A percentile compares a stretch with the other conserved stretches of the same genome.
These are phyloP conservation scores for Drosophila nebulosa DNA, from an alignment of 1,140 invertebrate genomes.

Conservation along the genomic window DNA sequence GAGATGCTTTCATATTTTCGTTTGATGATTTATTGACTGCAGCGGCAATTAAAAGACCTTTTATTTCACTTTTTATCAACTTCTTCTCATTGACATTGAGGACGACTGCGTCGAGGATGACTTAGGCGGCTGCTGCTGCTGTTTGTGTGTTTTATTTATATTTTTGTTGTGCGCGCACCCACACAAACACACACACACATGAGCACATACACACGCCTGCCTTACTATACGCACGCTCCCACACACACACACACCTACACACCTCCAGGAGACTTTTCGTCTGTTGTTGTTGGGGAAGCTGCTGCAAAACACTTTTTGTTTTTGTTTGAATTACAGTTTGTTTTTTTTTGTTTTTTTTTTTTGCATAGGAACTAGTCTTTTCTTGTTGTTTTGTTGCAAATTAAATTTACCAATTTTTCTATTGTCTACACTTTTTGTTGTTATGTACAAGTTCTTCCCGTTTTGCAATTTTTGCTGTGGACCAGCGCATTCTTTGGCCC, in stretches of 20 bases:
- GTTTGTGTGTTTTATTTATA: constrained; percentile 65
- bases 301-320: not conserved
- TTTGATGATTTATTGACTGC: constrained; percentile 79
- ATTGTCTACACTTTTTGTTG: not conserved
- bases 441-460: not conserved
- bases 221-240: constrained; percentile 12
- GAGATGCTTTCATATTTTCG: constrained; percentile 76
- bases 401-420: not conserved
- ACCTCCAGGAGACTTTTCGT: constrained; percentile 24
- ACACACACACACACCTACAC: constrained; percentile 24
- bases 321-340: no score
- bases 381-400: not conserved
- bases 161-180: constrained; percentile 64
- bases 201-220: not conserved
- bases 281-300: not conserved
- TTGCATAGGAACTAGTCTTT: not conserved
- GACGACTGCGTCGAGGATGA: not conserved
- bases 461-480: not conserved
- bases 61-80: constrained; percentile 76
- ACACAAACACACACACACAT: constrained; percentile 17
- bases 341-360: not conserved
- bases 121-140: constrained; percentile 28
- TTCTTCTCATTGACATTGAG: constrained; percentile 70
- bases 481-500: not conserved
- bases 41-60: constrained; percentile 75